Conservation (phyloP, 92 coral and sea anemone genomes). For the Plumapathes pennacea region DNA sequence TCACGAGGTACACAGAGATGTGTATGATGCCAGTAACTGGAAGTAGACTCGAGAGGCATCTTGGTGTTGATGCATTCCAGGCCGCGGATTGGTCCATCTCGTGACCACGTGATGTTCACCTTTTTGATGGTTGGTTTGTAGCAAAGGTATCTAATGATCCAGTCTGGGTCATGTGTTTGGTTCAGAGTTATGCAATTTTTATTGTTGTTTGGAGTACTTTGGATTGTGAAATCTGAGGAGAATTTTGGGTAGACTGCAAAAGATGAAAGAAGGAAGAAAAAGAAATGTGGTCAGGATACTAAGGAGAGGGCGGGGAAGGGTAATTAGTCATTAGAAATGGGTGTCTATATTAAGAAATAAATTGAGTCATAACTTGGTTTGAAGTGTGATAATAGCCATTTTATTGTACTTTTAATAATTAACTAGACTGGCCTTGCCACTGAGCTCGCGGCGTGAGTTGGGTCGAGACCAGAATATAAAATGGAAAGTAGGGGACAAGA, state of each 20-base stretch:
- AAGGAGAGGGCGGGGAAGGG: too few relatives aligned
- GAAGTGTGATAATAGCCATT: too few relatives aligned
- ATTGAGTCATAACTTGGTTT: too few relatives aligned
- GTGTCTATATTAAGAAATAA: too few relatives aligned
- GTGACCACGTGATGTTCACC: conserved; percentile 58
- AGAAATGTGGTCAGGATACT: too few relatives aligned
- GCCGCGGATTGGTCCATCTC: conserved; percentile 36
- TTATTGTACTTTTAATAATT: too few relatives aligned
- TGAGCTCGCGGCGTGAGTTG: too few relatives aligned
- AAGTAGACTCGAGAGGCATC: conserved; percentile 20
- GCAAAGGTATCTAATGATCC: conserved; percentile 64
- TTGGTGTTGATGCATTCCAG: conserved; percentile 50
- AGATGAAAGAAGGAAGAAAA: conserved; percentile 1
- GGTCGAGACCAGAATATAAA: too few relatives aligned
- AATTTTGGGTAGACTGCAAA: conserved; percentile 55
- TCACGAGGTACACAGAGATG: conserved; percentile 60
- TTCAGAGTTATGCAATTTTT: conserved; percentile 40
- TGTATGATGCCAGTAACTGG: conserved; percentile 57
- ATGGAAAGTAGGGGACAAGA: too few relatives aligned
- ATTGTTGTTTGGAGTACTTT: conserved; percentile 2
- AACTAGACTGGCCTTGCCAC: too few relatives aligned
- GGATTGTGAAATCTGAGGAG: conserved; percentile 57
- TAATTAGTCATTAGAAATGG: too few relatives aligned
- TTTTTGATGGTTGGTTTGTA: conserved; percentile 51
- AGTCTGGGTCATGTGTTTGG: conserved; percentile 66